These are phyloP conservation scores for Pipistrellus nathusii DNA, from an alignment of 2,797 vertebrate genomes.

Conservation along the genomic window DNA sequence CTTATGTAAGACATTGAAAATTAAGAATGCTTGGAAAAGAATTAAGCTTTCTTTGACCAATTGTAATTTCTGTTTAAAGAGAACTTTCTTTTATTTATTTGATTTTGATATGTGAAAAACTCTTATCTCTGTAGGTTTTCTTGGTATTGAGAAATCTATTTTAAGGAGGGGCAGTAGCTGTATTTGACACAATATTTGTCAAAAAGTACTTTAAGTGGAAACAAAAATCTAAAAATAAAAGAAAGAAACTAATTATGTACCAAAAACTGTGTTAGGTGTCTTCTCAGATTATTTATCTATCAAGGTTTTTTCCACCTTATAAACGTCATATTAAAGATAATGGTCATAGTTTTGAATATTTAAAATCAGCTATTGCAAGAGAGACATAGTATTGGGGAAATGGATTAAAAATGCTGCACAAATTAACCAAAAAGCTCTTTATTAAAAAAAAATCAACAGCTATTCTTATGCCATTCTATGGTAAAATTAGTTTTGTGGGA, in stretches of 20 bases:
- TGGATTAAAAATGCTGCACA: neutral
- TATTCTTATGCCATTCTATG: neutral
- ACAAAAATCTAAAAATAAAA: constrained; percentile 6
- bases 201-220: constrained; percentile 32
- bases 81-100: neutral
- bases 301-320: neutral
- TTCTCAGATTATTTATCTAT: neutral
- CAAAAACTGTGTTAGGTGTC: neutral
- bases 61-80: constrained; percentile 22
- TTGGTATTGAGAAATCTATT: neutral
- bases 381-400: neutral
- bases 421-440: neutral
- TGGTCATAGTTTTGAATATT: neutral
- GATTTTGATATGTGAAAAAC: neutral
- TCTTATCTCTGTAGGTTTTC: neutral
- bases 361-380: neutral
- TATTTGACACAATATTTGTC: neutral
- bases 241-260: neutral
- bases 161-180: neutral
- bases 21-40: constrained; percentile 50
- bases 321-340: constrained; percentile 29
- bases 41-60: constrained; percentile 9
- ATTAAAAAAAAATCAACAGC: neutral
- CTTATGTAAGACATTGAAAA: constrained; percentile 38
- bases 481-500: constrained; percentile 17